Percentiles rank a stretch among this genome's conserved stretches.
These are phyloP conservation scores for Chrysochloris asiatica DNA, from an alignment of 2,113 vertebrate genomes.

Conservation along the genomic window DNA sequence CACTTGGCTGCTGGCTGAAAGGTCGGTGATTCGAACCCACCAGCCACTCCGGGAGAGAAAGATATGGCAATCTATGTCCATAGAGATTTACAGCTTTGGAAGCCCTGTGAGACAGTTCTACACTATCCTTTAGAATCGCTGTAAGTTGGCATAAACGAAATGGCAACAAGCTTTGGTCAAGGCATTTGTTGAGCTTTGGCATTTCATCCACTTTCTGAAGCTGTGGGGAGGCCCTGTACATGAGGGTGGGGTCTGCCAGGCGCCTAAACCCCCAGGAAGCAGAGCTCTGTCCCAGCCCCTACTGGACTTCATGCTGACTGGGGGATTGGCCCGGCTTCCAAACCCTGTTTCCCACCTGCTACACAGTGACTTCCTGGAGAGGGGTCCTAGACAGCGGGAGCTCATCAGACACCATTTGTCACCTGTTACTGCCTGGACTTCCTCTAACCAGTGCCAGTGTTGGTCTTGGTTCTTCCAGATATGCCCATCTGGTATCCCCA, in stretches of 20 bases:
- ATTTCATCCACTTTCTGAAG: background rate
- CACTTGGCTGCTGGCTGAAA: too few relatives aligned
- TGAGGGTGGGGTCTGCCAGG: background rate
- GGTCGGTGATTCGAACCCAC: too few relatives aligned
- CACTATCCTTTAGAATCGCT: background rate
- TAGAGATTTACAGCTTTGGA: background rate
- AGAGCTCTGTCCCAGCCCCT: background rate
- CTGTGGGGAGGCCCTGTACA: background rate
- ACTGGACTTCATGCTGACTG: background rate
- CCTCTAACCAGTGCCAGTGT: background rate
- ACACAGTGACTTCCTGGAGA: background rate
- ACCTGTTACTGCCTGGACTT: slow-evolving; percentile 47
- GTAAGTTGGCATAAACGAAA: background rate
- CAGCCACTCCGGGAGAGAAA: background rate
- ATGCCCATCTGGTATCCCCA: slow-evolving; percentile 48
- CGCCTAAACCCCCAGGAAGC: background rate
- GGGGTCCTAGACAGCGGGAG: background rate
- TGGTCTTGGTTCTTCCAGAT: background rate
- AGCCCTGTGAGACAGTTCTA: background rate
- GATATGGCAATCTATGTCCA: background rate
- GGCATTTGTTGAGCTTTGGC: background rate
- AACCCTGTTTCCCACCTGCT: slow-evolving; percentile 49
- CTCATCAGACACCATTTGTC: slow-evolving; percentile 45
- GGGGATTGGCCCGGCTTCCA: background rate
- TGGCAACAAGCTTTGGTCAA: background rate